A percentile compares a stretch with the other conserved stretches of the same genome.
Conservation (phyloP, 2,888 invertebrate genomes). For the Nyleta sp. region DNA sequence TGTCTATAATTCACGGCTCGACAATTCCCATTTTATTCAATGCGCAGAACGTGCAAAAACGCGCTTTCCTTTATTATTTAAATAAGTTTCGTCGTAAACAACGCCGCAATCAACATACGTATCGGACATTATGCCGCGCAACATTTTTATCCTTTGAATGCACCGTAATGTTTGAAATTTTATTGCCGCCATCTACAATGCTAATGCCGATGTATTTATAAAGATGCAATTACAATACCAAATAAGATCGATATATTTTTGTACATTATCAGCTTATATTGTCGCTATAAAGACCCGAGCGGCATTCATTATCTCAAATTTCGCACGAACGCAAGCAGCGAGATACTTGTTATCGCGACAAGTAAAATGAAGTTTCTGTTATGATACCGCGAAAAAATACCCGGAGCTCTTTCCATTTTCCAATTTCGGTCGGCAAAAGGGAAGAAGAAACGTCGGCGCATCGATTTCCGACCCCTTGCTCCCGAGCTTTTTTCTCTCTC, state of each 20-base stretch:
- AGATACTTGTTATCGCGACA: constrained; percentile 60
- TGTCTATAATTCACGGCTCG: too few relatives aligned
- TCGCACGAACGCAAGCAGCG: too few relatives aligned
- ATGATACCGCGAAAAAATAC: constrained; percentile 64
- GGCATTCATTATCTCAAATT: neutral
- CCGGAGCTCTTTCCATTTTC: constrained; percentile 59
- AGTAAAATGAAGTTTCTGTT: constrained; percentile 64
- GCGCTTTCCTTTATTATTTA: too few relatives aligned
- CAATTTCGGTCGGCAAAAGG: constrained; percentile 61
- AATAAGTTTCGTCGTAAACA: too few relatives aligned
- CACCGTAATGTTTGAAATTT: too few relatives aligned
- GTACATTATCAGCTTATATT: neutral
- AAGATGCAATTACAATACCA: constrained; percentile 5
- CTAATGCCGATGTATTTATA: constrained; percentile 2
- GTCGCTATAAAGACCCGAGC: neutral
- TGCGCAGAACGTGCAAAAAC: too few relatives aligned
- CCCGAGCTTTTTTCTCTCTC: neutral
- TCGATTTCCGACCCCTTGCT: constrained; percentile 56
- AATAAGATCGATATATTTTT: constrained; percentile 11
- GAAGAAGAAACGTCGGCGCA: constrained; percentile 53
- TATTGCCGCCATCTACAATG: neutral
- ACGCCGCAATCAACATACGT: too few relatives aligned
- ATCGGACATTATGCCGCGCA: too few relatives aligned
- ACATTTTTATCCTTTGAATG: too few relatives aligned
- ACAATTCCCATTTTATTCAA: too few relatives aligned